Base-by-base conservation (phyloP, 1,140 invertebrate species). In the Oryctes rhinoceros region DNA sequence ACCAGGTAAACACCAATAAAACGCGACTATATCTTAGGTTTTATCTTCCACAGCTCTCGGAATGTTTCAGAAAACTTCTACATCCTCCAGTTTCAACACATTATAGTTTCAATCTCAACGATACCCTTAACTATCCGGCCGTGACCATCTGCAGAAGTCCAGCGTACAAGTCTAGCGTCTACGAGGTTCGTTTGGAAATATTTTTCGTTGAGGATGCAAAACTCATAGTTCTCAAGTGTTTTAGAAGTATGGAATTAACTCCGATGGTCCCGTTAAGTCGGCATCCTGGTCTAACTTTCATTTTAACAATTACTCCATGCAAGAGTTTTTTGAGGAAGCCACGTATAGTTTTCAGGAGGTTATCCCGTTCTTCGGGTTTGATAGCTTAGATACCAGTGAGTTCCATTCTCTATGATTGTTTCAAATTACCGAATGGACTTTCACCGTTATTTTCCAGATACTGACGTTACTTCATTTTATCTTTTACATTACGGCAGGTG, bases 111-210 rank as follows among this genome's bases (percentile, higher is more conserved):
- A 89, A 89, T 82, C 88, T 92, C 39, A 92, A 93, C 82, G 89
- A 91, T 15, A 91, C 91, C 0, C 89, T 93, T 62, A 84, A 87
- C 65, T 92, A 92, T 85, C 92, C 92, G 10, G 91, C 91, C 77
- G 84, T 93, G 0, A 93, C 91, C 0, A 87, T 93, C 78, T 93
- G 92, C 81, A 86, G 91, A 37, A 89, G 91, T 62, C 91, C 92
- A 0, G 87, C 90, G 0, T 93, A 91, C 82, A 91, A 91, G 81
- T 87, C 85, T 39, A 86, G 90, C 3, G 87, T 90, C 47, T 84
- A 92, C 65, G 81, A 86, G 81, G 92, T 92, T 44, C 5, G 5
- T 5, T 44, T 44, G 5, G 5, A 44, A 10, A 44, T 0, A 10
- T 10, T 44, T 39, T 10, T 44, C 9, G 5, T 5, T 44, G 39